Evolutionary conservation across 2,113 vertebrate genomes (phyloP).

Genomic region (Tylochromis polylepis): DNA sequence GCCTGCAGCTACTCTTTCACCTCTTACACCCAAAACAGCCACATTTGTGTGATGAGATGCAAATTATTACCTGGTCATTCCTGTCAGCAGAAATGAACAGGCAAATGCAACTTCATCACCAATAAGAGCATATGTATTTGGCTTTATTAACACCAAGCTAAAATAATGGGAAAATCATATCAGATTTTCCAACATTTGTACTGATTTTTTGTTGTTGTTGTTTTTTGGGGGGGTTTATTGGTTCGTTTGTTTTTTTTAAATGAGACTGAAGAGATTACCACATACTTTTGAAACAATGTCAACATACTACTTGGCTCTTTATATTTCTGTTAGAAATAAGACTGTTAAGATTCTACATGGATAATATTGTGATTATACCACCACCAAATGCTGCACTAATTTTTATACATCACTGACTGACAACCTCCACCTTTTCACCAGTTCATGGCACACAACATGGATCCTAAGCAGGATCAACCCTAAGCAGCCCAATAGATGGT

Average conservation of each 20-base stretch:
- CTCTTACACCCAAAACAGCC: neutral
- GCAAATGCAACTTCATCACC: fast-evolving
- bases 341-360: fast-evolving
- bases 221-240: no score
- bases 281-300: fast-evolving
- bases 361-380: fast-evolving
- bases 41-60: neutral
- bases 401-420: neutral
- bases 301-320: neutral
- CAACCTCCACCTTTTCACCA: neutral
- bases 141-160: no score
- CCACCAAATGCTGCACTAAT: neutral
- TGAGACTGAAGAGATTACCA: neutral
- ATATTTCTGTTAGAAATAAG: neutral
- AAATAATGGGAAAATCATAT: neutral
- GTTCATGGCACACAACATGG: neutral
- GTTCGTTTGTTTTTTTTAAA: no score
- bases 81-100: neutral
- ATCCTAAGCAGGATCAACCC: neutral
- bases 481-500: neutral
- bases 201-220: no score
- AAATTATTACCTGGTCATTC: neutral
- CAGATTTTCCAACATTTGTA: no score
- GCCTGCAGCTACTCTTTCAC: neutral
- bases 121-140: fast-evolving